Base-by-base conservation (phyloP, 2,888 invertebrate species). In the Cryptophagus acutangulus region DNA sequence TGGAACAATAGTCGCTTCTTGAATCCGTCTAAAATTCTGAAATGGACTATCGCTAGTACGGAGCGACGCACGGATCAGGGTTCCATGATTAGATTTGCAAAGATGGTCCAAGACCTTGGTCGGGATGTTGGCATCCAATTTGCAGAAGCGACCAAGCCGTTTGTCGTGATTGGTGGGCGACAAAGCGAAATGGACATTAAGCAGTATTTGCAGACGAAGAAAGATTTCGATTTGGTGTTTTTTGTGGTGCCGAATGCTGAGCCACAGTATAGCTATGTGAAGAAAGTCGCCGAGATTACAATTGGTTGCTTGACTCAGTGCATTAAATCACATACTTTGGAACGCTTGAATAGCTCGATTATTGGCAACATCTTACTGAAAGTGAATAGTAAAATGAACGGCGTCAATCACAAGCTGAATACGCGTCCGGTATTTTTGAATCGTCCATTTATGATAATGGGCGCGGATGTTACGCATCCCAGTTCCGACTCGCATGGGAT, bases 391-490 rank as follows among this genome's bases (percentile, higher is more conserved):
- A 94, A 94, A 67, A 60, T 92, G 40, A 88, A 88, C 69, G 90
- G 91, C 0, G 69, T 78, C 0, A 92, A 92, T 70, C 88, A 90
- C 59, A 66, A 59, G 17, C 39, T 59, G 10, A 3, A 8, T 1
- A 30, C 3, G 1, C 44, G 42, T 4, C 62, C 61, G 2, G 30
- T 28, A 0, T 52, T 61, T 6, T 38, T 63, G 49, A 51, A 38
- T 1, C 59, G 51, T 0, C 81, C 82, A 1, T 75, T 76, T 9
- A 79, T 84, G 65, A 59, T 70, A 29, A 68, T 70, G 66, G 94
- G 94, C 0, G 92, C 92, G 4, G 94, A 94, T 69, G 93, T 94
- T 3, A 92, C 93, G 0, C 94, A 94, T 72, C 92, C 94, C 0
- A 80, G 87, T 1, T 88, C 89, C 0, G 87, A 86, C 43, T 79